Evolutionary conservation across 2,113 vertebrate genomes (phyloP).

Genomic region (Argyrosomus japonicus): DNA sequence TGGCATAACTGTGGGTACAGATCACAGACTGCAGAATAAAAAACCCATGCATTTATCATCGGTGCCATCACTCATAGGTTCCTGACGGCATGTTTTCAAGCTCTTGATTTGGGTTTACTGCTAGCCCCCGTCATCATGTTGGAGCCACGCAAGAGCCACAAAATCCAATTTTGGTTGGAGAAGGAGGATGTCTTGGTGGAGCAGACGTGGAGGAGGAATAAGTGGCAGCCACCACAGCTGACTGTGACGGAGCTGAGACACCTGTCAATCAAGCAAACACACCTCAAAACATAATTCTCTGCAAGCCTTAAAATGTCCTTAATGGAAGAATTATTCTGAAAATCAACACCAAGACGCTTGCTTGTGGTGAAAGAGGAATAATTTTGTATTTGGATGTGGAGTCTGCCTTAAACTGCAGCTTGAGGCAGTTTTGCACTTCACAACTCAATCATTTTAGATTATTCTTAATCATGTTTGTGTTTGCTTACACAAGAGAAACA

Average conservation of each 20-base stretch:
- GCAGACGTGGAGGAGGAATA: conserved; percentile 14
- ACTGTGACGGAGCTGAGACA: conserved; percentile 4
- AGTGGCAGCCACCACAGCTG: conserved; percentile 15
- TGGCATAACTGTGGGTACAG: conserved; percentile 48
- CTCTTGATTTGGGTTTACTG: conserved; percentile 23
- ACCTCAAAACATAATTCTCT: background rate
- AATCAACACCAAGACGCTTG: background rate
- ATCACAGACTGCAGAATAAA: background rate
- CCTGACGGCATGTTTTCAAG: conserved; percentile 23
- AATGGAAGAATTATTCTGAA: background rate
- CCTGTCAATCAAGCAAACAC: conserved; percentile 5
- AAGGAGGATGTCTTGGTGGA: conserved; percentile 8
- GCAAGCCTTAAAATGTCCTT: background rate
- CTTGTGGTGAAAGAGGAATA: background rate
- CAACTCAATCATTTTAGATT: background rate
- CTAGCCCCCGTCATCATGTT: conserved; percentile 1
- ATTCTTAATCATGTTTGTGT: background rate
- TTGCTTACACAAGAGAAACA: background rate
- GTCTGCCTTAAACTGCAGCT: background rate
- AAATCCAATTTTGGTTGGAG: conserved; percentile 31
- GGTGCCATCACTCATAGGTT: conserved; percentile 30
- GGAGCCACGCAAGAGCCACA: conserved; percentile 33
- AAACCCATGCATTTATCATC: conserved; percentile 27
- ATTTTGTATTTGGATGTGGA: too few species aligned
- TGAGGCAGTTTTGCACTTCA: background rate